Evolutionary conservation across 2,888 invertebrate genomes (phyloP).

Genomic region (Caenorhabditis panamensis): DNA sequence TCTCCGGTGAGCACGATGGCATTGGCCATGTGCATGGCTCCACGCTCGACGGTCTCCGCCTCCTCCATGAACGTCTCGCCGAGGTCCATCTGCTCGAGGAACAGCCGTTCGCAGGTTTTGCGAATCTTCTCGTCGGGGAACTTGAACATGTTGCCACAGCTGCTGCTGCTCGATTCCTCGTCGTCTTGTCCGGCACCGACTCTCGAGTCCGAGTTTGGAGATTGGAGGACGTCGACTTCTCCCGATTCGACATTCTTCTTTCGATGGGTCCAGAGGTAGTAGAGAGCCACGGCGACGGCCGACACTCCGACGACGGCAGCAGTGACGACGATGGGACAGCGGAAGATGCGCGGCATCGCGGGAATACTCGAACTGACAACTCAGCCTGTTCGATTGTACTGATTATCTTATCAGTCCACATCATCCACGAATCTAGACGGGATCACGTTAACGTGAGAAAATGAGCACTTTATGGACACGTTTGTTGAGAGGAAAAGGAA

Average conservation of each 20-base stretch:
- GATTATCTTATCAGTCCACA: background rate
- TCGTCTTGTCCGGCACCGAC: background rate
- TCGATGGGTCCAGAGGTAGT: conserved; percentile 24
- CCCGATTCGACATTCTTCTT: background rate
- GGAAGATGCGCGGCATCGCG: conserved; percentile 40
- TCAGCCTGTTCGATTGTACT: background rate
- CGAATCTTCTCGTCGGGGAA: conserved; percentile 40
- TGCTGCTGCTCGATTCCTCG: conserved; percentile 13
- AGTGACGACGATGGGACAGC: conserved; percentile 29
- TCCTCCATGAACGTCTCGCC: conserved; percentile 38
- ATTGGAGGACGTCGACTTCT: background rate
- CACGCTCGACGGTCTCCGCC: conserved; percentile 85
- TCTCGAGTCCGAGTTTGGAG: background rate
- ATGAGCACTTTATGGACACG: background rate
- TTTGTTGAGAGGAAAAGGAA: background rate
- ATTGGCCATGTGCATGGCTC: conserved; percentile 95
- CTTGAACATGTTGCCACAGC: conserved; percentile 28
- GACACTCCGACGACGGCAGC: conserved; percentile 36
- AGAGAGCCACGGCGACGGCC: conserved; percentile 23
- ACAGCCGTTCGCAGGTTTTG: conserved; percentile 38
- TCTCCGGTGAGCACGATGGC: conserved; percentile 98
- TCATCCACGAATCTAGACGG: background rate
- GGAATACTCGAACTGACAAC: background rate
- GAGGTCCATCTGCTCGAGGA: conserved; percentile 48
- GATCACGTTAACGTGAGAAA: background rate